Evolutionary conservation across 2,797 vertebrate species (phyloP).

Genomic region (Naso thynnoides): DNA sequence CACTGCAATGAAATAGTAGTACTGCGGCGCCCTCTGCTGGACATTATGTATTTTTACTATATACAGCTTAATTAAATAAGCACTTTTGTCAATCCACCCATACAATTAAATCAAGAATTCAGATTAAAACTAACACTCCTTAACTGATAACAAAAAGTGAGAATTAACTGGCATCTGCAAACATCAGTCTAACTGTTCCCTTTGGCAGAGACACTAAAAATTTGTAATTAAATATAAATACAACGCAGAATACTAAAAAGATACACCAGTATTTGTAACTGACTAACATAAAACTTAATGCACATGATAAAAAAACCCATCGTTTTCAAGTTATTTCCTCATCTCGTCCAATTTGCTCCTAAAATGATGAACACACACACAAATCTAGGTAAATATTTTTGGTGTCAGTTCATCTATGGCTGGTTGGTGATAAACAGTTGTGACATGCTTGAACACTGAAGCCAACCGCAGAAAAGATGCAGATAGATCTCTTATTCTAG

Average conservation of each 20-base stretch:
- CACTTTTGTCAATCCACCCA: not conserved
- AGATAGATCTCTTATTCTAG: not conserved
- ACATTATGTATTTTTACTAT: not conserved
- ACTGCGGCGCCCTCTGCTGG: conserved; percentile 67
- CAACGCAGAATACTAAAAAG: not conserved
- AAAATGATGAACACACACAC: not conserved
- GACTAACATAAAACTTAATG: not conserved
- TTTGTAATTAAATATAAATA: not conserved
- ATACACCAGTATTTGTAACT: too few relatives aligned
- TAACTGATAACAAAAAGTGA: not conserved
- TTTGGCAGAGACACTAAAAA: not conserved
- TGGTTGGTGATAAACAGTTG: not conserved
- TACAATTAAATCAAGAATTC: not conserved
- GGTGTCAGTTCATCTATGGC: not conserved
- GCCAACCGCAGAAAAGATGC: not conserved
- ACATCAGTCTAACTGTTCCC: not conserved
- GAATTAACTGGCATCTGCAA: not conserved
- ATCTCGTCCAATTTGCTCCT: not conserved
- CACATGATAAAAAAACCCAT: not conserved
- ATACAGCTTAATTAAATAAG: not conserved
- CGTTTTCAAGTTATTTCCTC: conserved; percentile 7
- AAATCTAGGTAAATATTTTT: not conserved
- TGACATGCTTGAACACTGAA: not conserved
- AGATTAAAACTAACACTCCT: not conserved
- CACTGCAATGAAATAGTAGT: not conserved